Evolutionary conservation across 2,113 vertebrate species (phyloP).

Genomic region (Mastomys natalensis): DNA sequence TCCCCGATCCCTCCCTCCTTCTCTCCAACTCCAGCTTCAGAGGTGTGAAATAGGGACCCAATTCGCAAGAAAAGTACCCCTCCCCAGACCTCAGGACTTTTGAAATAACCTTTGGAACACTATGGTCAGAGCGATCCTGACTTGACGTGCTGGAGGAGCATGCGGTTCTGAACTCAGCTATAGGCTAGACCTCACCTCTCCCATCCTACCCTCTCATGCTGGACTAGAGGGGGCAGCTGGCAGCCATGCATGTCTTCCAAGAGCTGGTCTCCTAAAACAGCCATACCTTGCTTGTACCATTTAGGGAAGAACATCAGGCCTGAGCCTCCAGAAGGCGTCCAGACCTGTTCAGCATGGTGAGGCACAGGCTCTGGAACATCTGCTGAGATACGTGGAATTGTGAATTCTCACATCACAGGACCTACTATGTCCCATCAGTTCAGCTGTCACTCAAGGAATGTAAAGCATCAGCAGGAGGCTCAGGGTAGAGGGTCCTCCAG

Average conservation of each 20-base stretch:
- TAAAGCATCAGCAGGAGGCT: background rate
- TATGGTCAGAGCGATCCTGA: conserved; percentile 42
- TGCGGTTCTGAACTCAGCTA: background rate
- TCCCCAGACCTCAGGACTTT: conserved; percentile 53
- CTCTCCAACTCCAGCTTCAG: conserved; percentile 43
- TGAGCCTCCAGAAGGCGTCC: background rate
- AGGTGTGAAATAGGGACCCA: conserved; percentile 59
- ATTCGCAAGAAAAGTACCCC: background rate
- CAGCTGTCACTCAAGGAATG: background rate
- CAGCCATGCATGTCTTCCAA: background rate
- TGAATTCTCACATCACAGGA: background rate
- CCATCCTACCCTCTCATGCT: background rate
- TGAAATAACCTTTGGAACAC: conserved; percentile 78
- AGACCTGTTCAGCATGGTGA: fast-evolving
- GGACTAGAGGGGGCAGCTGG: background rate
- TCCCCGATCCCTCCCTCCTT: background rate
- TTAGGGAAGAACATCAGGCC: background rate
- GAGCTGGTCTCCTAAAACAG: background rate
- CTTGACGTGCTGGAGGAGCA: background rate
- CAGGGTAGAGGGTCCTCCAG: background rate
- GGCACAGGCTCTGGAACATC: background rate
- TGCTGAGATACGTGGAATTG: background rate
- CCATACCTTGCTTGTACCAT: background rate
- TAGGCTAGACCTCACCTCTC: background rate
- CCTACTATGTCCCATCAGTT: background rate